Evolutionary conservation across 2,113 vertebrate genomes (phyloP).

Genomic region (Platysternon megacephalum): DNA sequence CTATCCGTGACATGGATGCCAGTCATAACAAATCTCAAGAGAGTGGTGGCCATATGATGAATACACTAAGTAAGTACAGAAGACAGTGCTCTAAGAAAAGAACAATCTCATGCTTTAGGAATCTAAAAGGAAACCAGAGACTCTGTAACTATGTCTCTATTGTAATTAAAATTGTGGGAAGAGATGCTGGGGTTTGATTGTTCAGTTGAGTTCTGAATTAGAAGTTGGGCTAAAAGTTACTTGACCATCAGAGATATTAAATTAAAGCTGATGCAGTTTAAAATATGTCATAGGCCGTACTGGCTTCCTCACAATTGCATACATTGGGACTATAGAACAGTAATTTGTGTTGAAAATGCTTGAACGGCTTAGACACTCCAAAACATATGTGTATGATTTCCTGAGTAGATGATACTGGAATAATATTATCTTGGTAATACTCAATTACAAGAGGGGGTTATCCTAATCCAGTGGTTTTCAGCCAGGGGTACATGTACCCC

Average conservation of each 20-base stretch:
- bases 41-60: constrained; percentile 86
- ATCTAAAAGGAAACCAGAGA: constrained; percentile 68
- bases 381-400: constrained; percentile 39
- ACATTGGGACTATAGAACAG: constrained; percentile 23
- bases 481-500: too few relatives aligned
- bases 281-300: constrained; percentile 23
- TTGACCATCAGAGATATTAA: constrained; percentile 42
- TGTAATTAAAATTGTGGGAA: constrained; percentile 69
- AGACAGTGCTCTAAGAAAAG: constrained; percentile 54
- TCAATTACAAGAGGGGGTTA: constrained; percentile 31
- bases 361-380: constrained; percentile 9
- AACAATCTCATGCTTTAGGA: constrained; percentile 44
- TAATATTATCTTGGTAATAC: not conserved
- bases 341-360: constrained; percentile 51
- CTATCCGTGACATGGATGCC: constrained; percentile 74
- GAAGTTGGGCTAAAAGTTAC: constrained; percentile 31
- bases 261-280: constrained; percentile 60
- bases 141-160: constrained; percentile 61
- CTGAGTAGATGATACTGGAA: constrained; percentile 5
- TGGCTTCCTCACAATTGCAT: constrained; percentile 40
- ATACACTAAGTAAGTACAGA: constrained; percentile 92
- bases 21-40: constrained; percentile 80
- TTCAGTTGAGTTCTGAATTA: constrained; percentile 48
- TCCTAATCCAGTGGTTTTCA: too few relatives aligned
- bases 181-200: constrained; percentile 58